These are phyloP conservation scores for Xerus inauris DNA, from an alignment of 2,113 vertebrate genomes.

Conservation along the genomic window DNA sequence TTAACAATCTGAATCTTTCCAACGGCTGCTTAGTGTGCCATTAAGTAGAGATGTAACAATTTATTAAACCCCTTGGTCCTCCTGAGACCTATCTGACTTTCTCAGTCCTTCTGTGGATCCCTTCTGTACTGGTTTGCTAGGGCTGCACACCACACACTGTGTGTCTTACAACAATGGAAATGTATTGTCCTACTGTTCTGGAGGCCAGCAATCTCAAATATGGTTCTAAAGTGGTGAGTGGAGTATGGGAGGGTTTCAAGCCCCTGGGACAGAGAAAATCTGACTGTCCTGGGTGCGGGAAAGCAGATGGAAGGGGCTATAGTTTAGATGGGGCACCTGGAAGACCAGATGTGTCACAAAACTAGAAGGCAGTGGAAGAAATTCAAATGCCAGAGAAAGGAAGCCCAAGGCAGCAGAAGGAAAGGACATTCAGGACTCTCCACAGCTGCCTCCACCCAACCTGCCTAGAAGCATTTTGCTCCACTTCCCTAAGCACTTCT, in stretches of 20 bases:
- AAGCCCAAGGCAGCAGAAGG: background rate
- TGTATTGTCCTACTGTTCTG: background rate
- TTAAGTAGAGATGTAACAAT: background rate
- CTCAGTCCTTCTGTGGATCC: background rate
- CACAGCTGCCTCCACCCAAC: fast-evolving
- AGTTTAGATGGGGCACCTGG: background rate
- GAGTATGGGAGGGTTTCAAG: background rate
- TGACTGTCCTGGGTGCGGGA: background rate
- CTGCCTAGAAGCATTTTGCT: background rate
- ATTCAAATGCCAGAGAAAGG: background rate
- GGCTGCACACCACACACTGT: no score
- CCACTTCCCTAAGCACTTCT: background rate
- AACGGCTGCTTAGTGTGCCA: background rate
- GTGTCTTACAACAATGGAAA: background rate
- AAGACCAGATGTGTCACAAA: background rate
- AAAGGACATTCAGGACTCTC: background rate
- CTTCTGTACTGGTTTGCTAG: background rate
- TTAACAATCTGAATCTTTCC: background rate
- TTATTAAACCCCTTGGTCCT: background rate
- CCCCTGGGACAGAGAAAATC: background rate
- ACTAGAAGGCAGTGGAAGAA: background rate
- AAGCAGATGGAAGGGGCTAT: background rate
- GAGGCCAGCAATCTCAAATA: background rate
- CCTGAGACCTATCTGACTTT: background rate
- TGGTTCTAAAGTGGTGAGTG: background rate